Conservation (phyloP, 2,797 vertebrate species). For the Phalanger gymnotis region DNA sequence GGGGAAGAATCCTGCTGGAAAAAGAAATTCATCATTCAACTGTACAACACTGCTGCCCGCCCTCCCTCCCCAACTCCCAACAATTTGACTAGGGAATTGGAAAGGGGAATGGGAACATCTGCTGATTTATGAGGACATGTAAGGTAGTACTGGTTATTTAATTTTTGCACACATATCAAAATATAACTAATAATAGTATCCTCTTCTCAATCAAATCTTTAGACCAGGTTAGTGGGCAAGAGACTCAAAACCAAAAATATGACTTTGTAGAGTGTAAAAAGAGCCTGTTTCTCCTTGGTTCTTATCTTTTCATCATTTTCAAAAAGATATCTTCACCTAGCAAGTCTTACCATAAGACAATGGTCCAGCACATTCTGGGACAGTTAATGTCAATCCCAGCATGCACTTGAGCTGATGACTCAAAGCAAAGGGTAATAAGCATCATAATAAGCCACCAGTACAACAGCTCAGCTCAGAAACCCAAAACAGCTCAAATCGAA, state of each 20-base stretch:
- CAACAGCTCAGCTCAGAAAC: no score
- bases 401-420: background rate
- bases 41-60: background rate
- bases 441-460: background rate
- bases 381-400: background rate
- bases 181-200: conserved; percentile 16
- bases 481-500: no score
- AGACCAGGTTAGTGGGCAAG: conserved; percentile 5
- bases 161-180: background rate
- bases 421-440: background rate
- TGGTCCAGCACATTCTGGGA: background rate
- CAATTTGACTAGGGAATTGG: background rate
- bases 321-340: background rate
- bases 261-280: background rate
- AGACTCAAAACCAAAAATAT: conserved; percentile 2
- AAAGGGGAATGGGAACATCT: background rate
- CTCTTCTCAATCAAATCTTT: conserved; percentile 35
- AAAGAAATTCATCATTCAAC: conserved; percentile 7
- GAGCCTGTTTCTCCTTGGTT: background rate
- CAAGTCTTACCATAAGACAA: background rate
- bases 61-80: background rate
- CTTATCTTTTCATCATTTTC: background rate
- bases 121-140: background rate
- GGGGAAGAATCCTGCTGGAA: background rate
- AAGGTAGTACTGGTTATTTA: background rate